Percentiles rank a stretch among this genome's conserved stretches.
Evolutionary conservation across 2,113 vertebrate species (phyloP).

Genomic region (Ageneiosus marmoratus): DNA sequence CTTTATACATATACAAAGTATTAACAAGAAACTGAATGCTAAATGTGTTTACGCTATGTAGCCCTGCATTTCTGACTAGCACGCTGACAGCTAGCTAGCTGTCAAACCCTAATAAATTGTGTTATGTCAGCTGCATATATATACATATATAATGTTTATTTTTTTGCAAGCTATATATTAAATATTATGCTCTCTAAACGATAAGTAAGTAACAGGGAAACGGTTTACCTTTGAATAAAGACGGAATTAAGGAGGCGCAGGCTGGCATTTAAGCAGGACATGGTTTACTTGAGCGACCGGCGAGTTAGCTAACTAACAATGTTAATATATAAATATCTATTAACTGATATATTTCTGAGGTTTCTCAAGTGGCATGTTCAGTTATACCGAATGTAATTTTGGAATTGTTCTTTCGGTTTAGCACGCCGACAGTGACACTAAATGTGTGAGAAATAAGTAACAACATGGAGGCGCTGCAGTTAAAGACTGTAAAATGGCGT

Average conservation of each 20-base stretch:
- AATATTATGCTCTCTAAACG: no score
- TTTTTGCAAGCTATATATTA: not conserved
- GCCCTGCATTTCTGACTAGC: not conserved
- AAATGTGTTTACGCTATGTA: not conserved
- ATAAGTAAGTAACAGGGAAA: not conserved
- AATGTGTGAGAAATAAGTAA: not conserved
- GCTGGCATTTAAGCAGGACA: not conserved
- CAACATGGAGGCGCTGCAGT: constrained; percentile 53
- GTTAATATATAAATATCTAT: no score
- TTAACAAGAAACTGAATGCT: not conserved
- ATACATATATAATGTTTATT: no score
- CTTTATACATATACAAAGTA: not conserved
- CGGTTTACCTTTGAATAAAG: not conserved
- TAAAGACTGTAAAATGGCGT: constrained; percentile 59
- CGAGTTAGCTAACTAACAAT: not conserved
- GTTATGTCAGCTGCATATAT: not conserved
- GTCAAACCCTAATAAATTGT: not conserved
- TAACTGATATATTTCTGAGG: not conserved
- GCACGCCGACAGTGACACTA: not conserved
- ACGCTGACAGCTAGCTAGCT: not conserved
- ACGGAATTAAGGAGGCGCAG: not conserved
- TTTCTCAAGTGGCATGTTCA: not conserved
- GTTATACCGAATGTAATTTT: not conserved
- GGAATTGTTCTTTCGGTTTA: not conserved
- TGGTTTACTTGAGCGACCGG: not conserved